Base-by-base conservation (phyloP, 1,140 invertebrate species). In the Drosophila lacertosa region DNA sequence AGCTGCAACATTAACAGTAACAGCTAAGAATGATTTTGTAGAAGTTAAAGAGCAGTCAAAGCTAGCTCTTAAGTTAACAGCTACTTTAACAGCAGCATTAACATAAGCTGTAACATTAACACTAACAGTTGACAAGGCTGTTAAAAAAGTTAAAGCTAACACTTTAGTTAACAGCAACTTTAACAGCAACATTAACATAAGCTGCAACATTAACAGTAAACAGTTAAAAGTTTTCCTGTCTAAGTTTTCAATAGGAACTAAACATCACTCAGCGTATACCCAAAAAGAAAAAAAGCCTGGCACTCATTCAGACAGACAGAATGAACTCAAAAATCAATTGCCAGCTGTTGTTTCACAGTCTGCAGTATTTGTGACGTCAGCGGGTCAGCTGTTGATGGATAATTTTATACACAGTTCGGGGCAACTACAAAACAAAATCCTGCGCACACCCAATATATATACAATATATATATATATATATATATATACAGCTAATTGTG, bases 371-470 rank as follows among this genome's bases (percentile, higher is more conserved):
- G 53, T 66, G 39, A 65, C 51, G 60, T 70, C 53, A 71, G 48
- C 33, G 26, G 45, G 50, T 73, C 70, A 67, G 65, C 70, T 73
- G 70, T 68, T 68, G 48, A 54, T 62, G 40, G 26, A 68, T 60
- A 54, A 55, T 55, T 63, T 48, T 20, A 63, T 69, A 44, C 35
- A 44, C 33, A 47, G 16, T 29, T 29, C 7, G 13, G 13, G 13
- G 24, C 16, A 16, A 4, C 16, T 13, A 20, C n/a, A 15, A 24
- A 55, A 16, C 13, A 10, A 42, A 50, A 67, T 67, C 55, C 59
- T 55, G 66, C 55, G 18, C 33, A 35, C 24, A 39, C 45, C 3
- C 29, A 37, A 35, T 5, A 26, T 55, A 45, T 29, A 22, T 3
- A 15, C 32, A 35, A 45, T 29, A 22, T 3, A 15, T 39, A 35